Evolutionary conservation across 1,140 invertebrate species (phyloP), one percentile per base, ranked within the genome.

Genomic region (Yoshiicerus persimilis): DNA sequence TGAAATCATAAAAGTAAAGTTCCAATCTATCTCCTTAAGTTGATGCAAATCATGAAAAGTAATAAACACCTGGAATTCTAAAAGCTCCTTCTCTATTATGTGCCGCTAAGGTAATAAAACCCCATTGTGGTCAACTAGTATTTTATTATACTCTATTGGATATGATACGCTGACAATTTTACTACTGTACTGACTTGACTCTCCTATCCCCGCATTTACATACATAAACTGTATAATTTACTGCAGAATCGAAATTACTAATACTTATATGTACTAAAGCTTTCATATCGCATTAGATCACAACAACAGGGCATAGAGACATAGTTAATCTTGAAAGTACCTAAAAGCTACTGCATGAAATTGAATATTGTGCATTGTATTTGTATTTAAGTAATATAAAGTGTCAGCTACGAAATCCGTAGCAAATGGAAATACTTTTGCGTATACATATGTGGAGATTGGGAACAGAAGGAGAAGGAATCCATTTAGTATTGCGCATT

Each of bases 41-140:
- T 13, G 11, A 80, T 80, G 75, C 75, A 80, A 80, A 80, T 80
- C 16, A 30, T 80, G 75, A 80, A 77, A 80, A 80, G 75, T 32
- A 80, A 80, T 80, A 80, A 80, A 80, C 75, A 80, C 75, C 75
- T 80, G 75, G 75, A 80, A 80, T 80, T 80, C 32, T 36, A 80
- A 80, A 80, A 32, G 32, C 75, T 80, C 66, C 66, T 80, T 80
- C 32, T 38, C 20, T 34, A 80, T 34, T 38, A 30, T 34, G 32
- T 80, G 75, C 75, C 75, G 75, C 75, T 8, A 38, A 32, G 32
- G 75, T 32, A 80, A 80, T 80, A 80, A 80, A 80, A 80, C 20
- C 38, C 20, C 30, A 80, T 80, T 38, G 75, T 80, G 36, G 9
- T 80, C 27, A 16, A 70, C 25, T 30, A 70, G 66, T 13, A 70